phyloP scores from a whole-genome alignment of 1,140 invertebrate genomes.

The Brachionus koreanus region DNA sequence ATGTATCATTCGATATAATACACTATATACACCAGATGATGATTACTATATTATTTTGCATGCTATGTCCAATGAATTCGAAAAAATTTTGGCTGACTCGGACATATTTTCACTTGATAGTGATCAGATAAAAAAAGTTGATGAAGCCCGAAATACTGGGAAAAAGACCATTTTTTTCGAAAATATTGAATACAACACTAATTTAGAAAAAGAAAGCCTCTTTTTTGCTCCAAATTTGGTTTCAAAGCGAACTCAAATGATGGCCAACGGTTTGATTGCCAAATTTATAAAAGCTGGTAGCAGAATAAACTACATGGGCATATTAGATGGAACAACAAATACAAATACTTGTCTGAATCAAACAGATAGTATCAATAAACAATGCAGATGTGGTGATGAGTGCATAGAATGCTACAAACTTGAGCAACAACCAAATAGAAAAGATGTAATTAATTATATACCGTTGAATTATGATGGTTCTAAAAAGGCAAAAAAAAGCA shows the following conservation, averaged over 20 bases:
- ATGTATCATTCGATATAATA: neutral
- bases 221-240: neutral
- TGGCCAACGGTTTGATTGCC: neutral
- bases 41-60: neutral
- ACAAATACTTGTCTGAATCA: neutral
- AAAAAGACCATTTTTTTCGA: neutral
- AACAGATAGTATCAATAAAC: neutral
- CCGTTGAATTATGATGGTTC: neutral
- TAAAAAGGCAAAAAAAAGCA: neutral
- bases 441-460: neutral
- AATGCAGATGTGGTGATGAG: neutral
- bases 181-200: neutral
- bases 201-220: neutral
- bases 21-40: neutral
- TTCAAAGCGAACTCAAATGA: neutral
- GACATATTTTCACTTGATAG: neutral
- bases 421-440: neutral
- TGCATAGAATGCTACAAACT: neutral
- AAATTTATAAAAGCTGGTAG: neutral
- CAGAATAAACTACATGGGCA: constrained; percentile 15
- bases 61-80: neutral
- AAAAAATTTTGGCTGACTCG: neutral
- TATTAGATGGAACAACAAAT: neutral
- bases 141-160: neutral
- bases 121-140: neutral